These are phyloP conservation scores for Mythimna pallens DNA, from an alignment of 2,888 invertebrate genomes.

Conservation along the genomic window DNA sequence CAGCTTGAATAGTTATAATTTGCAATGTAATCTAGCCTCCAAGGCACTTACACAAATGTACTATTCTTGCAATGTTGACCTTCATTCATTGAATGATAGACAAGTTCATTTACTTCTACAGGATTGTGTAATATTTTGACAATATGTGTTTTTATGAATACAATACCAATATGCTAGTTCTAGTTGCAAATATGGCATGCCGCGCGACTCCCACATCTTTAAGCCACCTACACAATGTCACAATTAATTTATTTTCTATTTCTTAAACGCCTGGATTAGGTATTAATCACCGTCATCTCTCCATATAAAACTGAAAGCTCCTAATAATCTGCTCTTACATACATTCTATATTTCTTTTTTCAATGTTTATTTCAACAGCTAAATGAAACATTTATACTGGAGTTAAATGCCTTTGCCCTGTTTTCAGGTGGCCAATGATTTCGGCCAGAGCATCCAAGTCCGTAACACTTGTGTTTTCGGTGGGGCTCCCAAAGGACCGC, in stretches of 20 bases:
- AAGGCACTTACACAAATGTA: conserved; percentile 12
- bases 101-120: not conserved
- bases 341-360: conserved; percentile 26
- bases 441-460: conserved; percentile 96
- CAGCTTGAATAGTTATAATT: not conserved
- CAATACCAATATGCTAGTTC: conserved; percentile 43
- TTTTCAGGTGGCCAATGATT: conserved; percentile 96
- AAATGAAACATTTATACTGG: not conserved
- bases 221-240: not conserved
- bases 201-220: not conserved
- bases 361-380: conserved; percentile 2
- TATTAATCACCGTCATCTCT: conserved; percentile 22
- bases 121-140: not conserved
- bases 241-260: not conserved
- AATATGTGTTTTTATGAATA: not conserved
- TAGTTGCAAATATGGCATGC: conserved; percentile 1
- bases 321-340: conserved; percentile 49
- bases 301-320: not conserved
- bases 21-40: conserved; percentile 5
- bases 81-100: conserved; percentile 18
- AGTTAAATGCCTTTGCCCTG: conserved; percentile 1
- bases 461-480: conserved; percentile 99
- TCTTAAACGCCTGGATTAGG: conserved; percentile 27
- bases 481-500: conserved; percentile 99
- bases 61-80: conserved; percentile 3